These are phyloP conservation scores for Eudemis profundana DNA, from an alignment of 2,888 invertebrate genomes.

Conservation along the genomic window DNA sequence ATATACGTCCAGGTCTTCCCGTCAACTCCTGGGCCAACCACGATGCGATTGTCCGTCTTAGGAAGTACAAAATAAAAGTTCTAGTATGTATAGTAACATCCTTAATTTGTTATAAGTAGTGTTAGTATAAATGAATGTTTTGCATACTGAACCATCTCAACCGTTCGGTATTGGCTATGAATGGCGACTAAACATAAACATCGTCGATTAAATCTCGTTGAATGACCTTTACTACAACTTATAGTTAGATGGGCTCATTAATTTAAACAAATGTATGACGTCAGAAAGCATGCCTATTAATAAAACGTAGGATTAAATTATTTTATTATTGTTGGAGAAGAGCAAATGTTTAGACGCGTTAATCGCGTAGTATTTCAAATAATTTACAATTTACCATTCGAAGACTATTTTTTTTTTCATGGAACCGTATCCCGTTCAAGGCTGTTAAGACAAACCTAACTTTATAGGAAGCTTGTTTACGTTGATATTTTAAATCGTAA, in stretches of 20 bases:
- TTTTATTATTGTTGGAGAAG: conserved; percentile 16
- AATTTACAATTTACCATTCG: not conserved
- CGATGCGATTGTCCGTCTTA: too few species aligned
- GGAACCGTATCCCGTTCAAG: too few species aligned
- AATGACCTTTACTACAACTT: conserved; percentile 30
- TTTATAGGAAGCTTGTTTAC: too few species aligned
- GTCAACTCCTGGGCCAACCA: too few species aligned
- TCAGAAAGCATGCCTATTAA: conserved; percentile 27
- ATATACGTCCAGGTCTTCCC: too few species aligned
- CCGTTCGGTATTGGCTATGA: conserved; percentile 16
- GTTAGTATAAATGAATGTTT: too few species aligned
- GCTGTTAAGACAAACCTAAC: too few species aligned
- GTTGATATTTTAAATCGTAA: too few species aligned
- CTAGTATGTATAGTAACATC: too few species aligned
- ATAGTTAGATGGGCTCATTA: conserved; percentile 28
- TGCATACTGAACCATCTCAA: not conserved
- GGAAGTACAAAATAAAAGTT: too few species aligned
- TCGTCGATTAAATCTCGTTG: conserved; percentile 15
- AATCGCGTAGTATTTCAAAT: not conserved
- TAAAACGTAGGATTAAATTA: conserved; percentile 33
- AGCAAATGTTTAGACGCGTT: conserved; percentile 5
- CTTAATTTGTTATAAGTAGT: too few species aligned
- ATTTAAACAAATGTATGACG: conserved; percentile 37
- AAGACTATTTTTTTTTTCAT: too few species aligned
- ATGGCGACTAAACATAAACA: conserved; percentile 33